Conservation (phyloP, 2,888 invertebrate species). For the Nysson spinosus region DNA sequence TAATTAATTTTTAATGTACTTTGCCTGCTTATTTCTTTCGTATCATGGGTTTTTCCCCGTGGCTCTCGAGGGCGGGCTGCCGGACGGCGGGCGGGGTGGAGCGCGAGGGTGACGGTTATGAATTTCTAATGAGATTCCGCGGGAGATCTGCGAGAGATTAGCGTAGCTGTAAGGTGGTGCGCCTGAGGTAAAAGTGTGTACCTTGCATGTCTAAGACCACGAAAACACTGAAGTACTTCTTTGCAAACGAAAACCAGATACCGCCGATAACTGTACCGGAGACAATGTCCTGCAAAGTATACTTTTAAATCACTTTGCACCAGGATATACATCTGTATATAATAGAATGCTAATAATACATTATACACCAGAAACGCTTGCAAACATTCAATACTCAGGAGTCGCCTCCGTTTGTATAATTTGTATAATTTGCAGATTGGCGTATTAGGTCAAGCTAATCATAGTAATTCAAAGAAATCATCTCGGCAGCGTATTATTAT, state of each 20-base stretch:
- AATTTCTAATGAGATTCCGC: constrained; percentile 77
- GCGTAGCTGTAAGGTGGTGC: constrained; percentile 64
- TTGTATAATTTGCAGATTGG: too few relatives aligned
- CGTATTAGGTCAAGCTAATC: too few relatives aligned
- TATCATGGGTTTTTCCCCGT: constrained; percentile 72
- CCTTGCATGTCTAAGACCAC: constrained; percentile 68
- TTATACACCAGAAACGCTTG: too few relatives aligned
- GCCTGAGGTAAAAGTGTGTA: constrained; percentile 68
- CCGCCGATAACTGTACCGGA: constrained; percentile 39
- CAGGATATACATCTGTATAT: too few relatives aligned
- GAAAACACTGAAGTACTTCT: constrained; percentile 59
- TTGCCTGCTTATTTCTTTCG: constrained; percentile 77
- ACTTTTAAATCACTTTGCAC: background rate
- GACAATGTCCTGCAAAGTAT: constrained; percentile 16
- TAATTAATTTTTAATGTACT: constrained; percentile 78
- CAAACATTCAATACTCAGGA: too few relatives aligned
- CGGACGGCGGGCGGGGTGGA: constrained; percentile 23
- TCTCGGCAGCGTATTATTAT: background rate
- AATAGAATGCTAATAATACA: too few relatives aligned
- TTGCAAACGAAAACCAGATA: constrained; percentile 61
- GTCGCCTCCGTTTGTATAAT: too few relatives aligned
- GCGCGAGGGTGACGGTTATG: constrained; percentile 73
- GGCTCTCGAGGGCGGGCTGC: constrained; percentile 37
- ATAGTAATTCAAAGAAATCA: background rate
- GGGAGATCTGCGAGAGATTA: constrained; percentile 77